Evolutionary conservation across 2,797 vertebrate genomes (phyloP), one percentile per base, ranked within the genome.

Genomic region (Balearica regulorum): DNA sequence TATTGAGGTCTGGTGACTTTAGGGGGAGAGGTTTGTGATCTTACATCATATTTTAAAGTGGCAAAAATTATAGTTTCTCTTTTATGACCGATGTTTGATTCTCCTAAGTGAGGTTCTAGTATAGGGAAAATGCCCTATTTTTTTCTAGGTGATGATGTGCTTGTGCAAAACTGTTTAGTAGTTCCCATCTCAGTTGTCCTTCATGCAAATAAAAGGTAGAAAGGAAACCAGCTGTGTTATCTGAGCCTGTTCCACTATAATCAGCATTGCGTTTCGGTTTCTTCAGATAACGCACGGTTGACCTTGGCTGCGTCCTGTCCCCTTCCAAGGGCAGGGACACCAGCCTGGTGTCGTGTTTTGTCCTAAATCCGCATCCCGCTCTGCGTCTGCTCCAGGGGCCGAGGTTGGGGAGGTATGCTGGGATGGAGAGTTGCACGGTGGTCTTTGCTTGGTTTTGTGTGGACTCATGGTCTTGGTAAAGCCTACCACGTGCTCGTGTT

Each of bases 181-280:
- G 7, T 71, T 86, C 53, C 61, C 9, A 5, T 75, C 69, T 91
- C 61, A 6, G 43, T 48, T 96, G 93, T 57, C 76, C 83, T 94
- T 93, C 70, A n/a, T 78, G 80, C 61, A 92, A 93, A 83, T 68
- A 88, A 64, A 83, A 91, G 82, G 87, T 85, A 72, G 69, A 89
- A 94, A 48, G 83, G 49, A 49, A 89, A 41, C 72, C 83, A 35
- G 16, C 58, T 16, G 76, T 78, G 94, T 95, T 92, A 95, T 35
- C 87, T 78, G 96, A 96, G 76, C 90, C 86, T 28, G 41, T 31
- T 89, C 2, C 2, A 4, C 65, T 65, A 15, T 13, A 26, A 54
- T 70, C 81, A 49, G 75, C 93, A 31, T 76, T 10, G 0, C 1
- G 0, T 95, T 95, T 93, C 87, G 8, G 25, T 66, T 92, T 64